Evolutionary conservation across 2,113 vertebrate species (phyloP).

Genomic region (Phylloscopus trochilus): DNA sequence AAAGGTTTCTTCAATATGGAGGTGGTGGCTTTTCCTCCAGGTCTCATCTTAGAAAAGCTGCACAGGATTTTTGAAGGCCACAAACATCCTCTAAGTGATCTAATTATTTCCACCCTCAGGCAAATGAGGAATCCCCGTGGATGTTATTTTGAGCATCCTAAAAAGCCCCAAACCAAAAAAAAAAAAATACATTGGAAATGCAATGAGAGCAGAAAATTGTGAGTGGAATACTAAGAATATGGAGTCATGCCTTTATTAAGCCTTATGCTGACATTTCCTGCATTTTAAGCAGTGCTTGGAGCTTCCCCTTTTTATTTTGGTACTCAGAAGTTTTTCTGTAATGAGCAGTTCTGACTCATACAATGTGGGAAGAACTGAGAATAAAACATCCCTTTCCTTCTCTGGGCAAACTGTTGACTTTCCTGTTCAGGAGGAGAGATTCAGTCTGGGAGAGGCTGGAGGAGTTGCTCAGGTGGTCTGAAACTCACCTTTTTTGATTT

Average conservation of each 20-base stretch:
- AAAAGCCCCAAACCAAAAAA: not conserved
- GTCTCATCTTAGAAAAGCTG: not conserved
- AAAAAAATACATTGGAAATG: not conserved
- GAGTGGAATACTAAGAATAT: not conserved
- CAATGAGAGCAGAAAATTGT: not conserved
- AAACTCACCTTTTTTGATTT: not conserved
- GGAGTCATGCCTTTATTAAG: not conserved
- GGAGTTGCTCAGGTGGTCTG: not conserved
- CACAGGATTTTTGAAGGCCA: not conserved
- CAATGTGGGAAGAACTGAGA: not conserved
- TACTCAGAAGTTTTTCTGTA: not conserved
- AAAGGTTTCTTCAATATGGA: not conserved
- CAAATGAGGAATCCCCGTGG: not conserved
- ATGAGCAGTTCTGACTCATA: not conserved
- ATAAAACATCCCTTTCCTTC: not conserved
- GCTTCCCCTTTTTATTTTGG: slow-evolving; percentile 31
- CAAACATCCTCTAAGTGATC: not conserved
- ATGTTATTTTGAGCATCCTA: not conserved
- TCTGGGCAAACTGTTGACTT: not conserved
- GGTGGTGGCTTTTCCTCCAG: not conserved
- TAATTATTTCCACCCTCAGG: not conserved
- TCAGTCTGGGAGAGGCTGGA: not conserved
- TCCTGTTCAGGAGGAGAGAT: not conserved
- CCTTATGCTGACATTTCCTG: not conserved
- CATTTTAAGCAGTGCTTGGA: not conserved